These are phyloP conservation scores for Dromaius novaehollandiae DNA, from an alignment of 2,113 vertebrate genomes.

Conservation along the genomic window DNA sequence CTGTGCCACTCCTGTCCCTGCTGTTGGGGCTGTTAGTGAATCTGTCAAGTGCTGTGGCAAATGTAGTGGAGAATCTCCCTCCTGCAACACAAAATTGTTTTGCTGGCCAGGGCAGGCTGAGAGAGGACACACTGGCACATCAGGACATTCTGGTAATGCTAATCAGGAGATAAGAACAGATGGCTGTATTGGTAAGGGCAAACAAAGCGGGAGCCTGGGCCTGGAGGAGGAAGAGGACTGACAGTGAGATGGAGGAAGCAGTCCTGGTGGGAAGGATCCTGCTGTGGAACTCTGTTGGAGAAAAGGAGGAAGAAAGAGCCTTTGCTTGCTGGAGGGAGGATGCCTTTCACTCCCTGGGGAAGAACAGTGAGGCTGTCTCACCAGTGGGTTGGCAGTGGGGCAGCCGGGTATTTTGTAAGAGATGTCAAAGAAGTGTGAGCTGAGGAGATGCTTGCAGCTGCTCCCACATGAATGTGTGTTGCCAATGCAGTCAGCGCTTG, in stretches of 20 bases:
- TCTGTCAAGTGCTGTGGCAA: not conserved
- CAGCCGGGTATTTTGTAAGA: not conserved
- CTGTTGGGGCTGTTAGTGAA: not conserved
- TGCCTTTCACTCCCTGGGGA: not conserved
- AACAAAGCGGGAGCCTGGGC: not conserved
- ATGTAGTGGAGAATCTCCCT: too few species aligned
- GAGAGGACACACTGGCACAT: not conserved
- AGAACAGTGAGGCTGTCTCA: not conserved
- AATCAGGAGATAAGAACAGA: not conserved
- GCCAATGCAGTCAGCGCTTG: not conserved
- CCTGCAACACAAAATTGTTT: not conserved
- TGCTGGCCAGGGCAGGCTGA: not conserved
- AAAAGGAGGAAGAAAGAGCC: not conserved
- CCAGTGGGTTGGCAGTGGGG: not conserved
- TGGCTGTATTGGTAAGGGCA: not conserved
- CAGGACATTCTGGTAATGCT: too few species aligned
- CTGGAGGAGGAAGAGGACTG: too few species aligned
- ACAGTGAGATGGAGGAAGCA: not conserved
- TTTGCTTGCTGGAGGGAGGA: too few species aligned
- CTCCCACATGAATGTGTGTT: not conserved
- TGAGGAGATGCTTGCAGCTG: not conserved
- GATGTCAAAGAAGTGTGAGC: too few species aligned
- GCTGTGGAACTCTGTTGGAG: not conserved
- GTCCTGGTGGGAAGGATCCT: not conserved
- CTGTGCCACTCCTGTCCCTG: not conserved